A percentile compares a stretch with the other conserved stretches of the same genome.
phyloP scores from a whole-genome alignment of 2,113 vertebrate species.

The Anolis carolinensis region DNA sequence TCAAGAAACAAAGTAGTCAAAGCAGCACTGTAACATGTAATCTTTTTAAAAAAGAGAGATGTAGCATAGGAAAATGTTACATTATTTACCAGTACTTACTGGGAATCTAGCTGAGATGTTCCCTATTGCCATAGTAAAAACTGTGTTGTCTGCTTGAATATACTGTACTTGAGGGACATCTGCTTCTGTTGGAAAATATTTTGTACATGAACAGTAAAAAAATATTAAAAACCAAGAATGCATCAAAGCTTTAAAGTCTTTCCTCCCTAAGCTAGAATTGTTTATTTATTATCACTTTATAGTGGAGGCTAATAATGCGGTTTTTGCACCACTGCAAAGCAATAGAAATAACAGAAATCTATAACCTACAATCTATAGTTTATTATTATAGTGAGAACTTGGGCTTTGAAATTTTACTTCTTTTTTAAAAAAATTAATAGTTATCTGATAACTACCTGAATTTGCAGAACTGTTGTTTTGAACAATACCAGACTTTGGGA shows the following conservation, averaged over 20 bases:
- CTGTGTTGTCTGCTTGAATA: slow-evolving; percentile 16
- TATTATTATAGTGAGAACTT: neutral
- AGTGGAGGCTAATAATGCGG: neutral
- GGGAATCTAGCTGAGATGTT: slow-evolving; percentile 24
- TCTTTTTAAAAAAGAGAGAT: slow-evolving; percentile 21
- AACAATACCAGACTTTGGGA: no score
- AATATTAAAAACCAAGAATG: slow-evolving; percentile 60
- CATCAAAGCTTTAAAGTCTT: slow-evolving; percentile 53
- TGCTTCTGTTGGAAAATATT: slow-evolving; percentile 47
- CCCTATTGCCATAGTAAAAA: slow-evolving; percentile 22
- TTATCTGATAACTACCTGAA: no score
- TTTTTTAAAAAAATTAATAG: no score
- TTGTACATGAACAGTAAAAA: slow-evolving; percentile 59
- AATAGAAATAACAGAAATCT: neutral
- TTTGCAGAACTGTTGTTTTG: no score
- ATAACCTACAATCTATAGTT: neutral
- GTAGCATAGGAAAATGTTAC: slow-evolving; percentile 24
- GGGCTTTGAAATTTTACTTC: no score
- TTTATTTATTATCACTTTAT: slow-evolving; percentile 11
- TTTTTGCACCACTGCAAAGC: neutral
- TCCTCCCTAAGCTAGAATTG: neutral
- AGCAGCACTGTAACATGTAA: slow-evolving; percentile 44
- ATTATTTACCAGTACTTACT: slow-evolving; percentile 42
- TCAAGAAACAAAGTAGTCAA: slow-evolving; percentile 50
- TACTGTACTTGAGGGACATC: slow-evolving; percentile 1